Evolutionary conservation across 1,140 invertebrate species (phyloP), one percentile per base, ranked within the genome.

Genomic region (Brachionus plicatilis): DNA sequence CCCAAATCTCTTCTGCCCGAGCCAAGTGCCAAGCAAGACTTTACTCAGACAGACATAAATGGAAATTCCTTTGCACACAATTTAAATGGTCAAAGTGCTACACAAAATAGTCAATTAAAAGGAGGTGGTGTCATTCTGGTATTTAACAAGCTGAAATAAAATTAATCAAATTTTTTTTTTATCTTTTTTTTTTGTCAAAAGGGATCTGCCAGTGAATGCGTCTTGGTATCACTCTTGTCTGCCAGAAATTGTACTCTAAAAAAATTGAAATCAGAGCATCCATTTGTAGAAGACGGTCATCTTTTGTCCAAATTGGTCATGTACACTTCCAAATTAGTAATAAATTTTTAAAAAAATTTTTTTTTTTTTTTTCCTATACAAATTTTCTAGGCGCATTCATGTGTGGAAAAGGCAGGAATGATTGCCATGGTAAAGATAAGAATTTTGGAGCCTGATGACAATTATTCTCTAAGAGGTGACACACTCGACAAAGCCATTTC

Each of bases 331-430:
- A 93, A 92, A 88, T 89, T 92, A 86, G 91, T 92, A 86, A 87
- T 86, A 17, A 70, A 78, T 24, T 60, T 7, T 11, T 1, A 68
- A 12, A 68, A 37, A n/a, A n/a, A 37, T 82, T 27, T 27, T 33
- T 41, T 43, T 27, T 65, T 84, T 0, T 24, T 43, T 14, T 37
- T 75, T n/a, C 29, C 6, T 0, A 37, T 37, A 7, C 6, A 37
- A 37, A 6, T 37, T 7, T 70, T 24, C 53, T 53, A 99, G 91
- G 95, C 97, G 29, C 98, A 99, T 90, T 98, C 96, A n/a, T 98
- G 95, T 88, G 96, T 99, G 8, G 97, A 99, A 91, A 99, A 99
- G 89, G 96, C 96, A 12, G 97, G 96, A 0, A 99, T 99, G 96
- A 99, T 99, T 86, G 94, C 93, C 86, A 97, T 99, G 88, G 96